phyloP scores from a whole-genome alignment of 2,888 invertebrate species.

The Stenodera caucasica region DNA sequence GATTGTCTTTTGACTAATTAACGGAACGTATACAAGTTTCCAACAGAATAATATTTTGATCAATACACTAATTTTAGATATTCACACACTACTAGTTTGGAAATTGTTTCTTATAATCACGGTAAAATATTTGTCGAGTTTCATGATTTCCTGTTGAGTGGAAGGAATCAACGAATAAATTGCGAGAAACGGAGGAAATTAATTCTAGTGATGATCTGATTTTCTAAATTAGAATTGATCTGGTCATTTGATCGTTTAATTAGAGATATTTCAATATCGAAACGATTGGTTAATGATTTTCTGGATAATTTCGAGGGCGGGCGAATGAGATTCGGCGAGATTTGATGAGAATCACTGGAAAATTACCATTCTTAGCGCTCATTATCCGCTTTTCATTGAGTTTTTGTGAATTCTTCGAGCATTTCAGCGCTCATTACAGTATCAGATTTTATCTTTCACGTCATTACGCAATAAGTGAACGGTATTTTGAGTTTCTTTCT shows the following conservation, averaged over 20 bases:
- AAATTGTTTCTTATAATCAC: too few species aligned
- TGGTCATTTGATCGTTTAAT: neutral
- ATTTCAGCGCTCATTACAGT: neutral
- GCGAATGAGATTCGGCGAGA: too few species aligned
- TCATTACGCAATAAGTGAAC: neutral
- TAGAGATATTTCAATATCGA: neutral
- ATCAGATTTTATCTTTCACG: neutral
- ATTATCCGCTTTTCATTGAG: too few species aligned
- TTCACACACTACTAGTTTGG: neutral
- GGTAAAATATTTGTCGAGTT: too few species aligned
- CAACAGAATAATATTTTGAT: constrained; percentile 17
- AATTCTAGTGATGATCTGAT: too few species aligned
- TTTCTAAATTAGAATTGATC: too few species aligned
- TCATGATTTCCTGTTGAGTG: too few species aligned
- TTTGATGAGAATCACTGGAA: neutral
- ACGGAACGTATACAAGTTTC: constrained; percentile 19
- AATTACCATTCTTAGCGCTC: neutral
- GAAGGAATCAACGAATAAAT: too few species aligned
- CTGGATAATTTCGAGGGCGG: too few species aligned
- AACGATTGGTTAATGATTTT: neutral
- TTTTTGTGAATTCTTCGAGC: neutral
- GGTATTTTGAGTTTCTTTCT: neutral
- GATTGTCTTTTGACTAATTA: constrained; percentile 27
- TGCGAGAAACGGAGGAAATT: too few species aligned
- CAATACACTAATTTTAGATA: constrained; percentile 3